These are phyloP conservation scores for Tauraco hartlaubi DNA, from an alignment of 2,797 vertebrate genomes.

Conservation along the genomic window DNA sequence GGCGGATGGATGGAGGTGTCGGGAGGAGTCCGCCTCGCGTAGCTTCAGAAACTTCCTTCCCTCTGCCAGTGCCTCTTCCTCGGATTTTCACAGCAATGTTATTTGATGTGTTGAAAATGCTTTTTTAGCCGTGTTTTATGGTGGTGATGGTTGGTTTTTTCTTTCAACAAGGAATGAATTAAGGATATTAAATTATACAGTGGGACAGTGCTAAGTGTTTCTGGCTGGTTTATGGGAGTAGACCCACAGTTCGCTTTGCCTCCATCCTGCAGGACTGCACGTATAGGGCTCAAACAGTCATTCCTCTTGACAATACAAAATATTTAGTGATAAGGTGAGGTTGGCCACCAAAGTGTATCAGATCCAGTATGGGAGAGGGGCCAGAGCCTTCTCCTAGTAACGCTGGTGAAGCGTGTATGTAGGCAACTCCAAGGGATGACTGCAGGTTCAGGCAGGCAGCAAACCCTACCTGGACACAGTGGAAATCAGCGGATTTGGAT, in stretches of 20 bases:
- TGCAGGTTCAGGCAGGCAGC: background rate
- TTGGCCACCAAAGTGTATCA: background rate
- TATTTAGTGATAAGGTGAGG: background rate
- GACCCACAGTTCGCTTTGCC: background rate
- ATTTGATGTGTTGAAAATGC: background rate
- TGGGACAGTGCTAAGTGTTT: background rate
- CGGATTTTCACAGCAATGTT: background rate
- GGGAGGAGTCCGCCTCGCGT: background rate
- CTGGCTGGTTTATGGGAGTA: background rate
- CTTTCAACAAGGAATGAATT: background rate
- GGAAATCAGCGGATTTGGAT: background rate
- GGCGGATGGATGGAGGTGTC: slow-evolving; percentile 44
- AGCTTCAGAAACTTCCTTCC: background rate
- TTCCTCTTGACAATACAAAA: background rate
- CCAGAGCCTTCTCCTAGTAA: background rate
- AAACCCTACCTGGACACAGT: background rate
- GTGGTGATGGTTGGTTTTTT: background rate
- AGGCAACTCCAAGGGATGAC: background rate
- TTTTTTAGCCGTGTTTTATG: background rate
- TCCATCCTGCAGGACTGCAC: background rate
- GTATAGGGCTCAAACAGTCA: background rate
- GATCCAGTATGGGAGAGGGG: background rate
- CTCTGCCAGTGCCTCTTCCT: background rate
- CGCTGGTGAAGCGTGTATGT: accelerated
- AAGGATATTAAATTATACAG: background rate